phyloP scores from a whole-genome alignment of 2,113 vertebrate genomes.

The Spea bombifrons region DNA sequence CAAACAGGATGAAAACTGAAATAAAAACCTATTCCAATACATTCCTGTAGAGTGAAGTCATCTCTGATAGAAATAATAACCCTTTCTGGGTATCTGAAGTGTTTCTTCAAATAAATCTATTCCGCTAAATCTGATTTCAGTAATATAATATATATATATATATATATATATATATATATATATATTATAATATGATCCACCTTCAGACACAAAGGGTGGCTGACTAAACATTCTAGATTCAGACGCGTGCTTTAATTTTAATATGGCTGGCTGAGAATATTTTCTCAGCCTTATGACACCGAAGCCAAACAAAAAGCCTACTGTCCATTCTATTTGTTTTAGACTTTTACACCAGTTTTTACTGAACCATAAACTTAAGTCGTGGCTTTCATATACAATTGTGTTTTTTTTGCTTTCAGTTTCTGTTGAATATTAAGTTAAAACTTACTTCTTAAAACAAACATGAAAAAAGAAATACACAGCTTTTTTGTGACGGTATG shows the following conservation, averaged over 20 bases:
- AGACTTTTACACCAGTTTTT: too few species aligned
- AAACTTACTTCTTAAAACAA: too few species aligned
- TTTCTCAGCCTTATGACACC: not conserved
- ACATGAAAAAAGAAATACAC: too few species aligned
- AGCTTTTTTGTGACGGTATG: too few species aligned
- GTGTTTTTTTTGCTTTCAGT: not conserved
- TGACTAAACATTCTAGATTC: not conserved
- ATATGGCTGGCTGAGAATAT: not conserved
- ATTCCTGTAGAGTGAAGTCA: constrained; percentile 13
- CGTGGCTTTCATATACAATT: not conserved
- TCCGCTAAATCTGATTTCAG: constrained; percentile 13
- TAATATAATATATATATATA: too few species aligned
- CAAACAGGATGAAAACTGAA: constrained; percentile 17
- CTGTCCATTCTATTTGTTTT: too few species aligned
- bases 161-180: too few species aligned
- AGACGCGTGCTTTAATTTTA: not conserved
- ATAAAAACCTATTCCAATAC: constrained; percentile 4
- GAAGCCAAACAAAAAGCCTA: not conserved
- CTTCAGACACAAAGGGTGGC: not conserved
- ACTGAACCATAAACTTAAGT: too few species aligned
- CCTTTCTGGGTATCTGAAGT: constrained; percentile 11
- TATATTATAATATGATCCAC: too few species aligned
- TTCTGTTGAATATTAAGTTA: not conserved
- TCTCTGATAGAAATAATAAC: constrained; percentile 3
- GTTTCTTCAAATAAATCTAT: constrained; percentile 10